These are phyloP conservation scores for Campoplex nolae DNA, from an alignment of 2,888 invertebrate species.

Conservation along the genomic window DNA sequence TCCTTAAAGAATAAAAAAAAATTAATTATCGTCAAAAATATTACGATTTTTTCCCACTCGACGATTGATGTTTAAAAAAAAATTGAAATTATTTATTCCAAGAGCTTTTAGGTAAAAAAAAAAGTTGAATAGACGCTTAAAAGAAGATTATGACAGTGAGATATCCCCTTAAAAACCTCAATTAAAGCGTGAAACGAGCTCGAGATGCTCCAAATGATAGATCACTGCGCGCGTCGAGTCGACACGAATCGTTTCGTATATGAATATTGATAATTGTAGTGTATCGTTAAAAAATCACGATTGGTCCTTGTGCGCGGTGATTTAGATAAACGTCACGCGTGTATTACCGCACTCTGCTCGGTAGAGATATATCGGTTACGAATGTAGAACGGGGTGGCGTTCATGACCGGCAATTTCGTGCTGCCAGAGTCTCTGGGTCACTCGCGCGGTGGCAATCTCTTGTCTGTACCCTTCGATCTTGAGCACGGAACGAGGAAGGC, in stretches of 20 bases:
- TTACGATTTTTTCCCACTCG: too few species aligned
- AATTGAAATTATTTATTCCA: too few species aligned
- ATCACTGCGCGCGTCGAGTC: background rate
- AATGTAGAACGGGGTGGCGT: slow-evolving; percentile 59
- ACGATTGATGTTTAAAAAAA: too few species aligned
- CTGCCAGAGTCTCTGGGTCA: slow-evolving; percentile 51
- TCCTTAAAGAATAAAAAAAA: too few species aligned
- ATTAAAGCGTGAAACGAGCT: background rate
- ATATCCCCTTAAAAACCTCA: background rate
- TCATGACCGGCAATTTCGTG: slow-evolving; percentile 59
- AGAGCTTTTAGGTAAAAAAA: too few species aligned
- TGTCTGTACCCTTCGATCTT: slow-evolving; percentile 33
- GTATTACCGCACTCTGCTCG: slow-evolving; percentile 2
- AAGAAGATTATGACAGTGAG: background rate
- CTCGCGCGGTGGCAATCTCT: slow-evolving; percentile 25
- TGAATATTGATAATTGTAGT: background rate
- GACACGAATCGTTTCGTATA: background rate
- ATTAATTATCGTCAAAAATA: too few species aligned
- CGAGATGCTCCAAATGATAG: background rate
- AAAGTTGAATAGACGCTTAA: background rate
- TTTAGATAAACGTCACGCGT: slow-evolving; percentile 27
- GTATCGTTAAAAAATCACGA: slow-evolving; percentile 35
- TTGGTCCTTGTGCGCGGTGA: slow-evolving; percentile 37
- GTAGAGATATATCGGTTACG: slow-evolving; percentile 23
- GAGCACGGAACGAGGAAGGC: slow-evolving; percentile 60